Conservation (phyloP, 2,797 vertebrate genomes). For the Lepilemur septentrionalis region DNA sequence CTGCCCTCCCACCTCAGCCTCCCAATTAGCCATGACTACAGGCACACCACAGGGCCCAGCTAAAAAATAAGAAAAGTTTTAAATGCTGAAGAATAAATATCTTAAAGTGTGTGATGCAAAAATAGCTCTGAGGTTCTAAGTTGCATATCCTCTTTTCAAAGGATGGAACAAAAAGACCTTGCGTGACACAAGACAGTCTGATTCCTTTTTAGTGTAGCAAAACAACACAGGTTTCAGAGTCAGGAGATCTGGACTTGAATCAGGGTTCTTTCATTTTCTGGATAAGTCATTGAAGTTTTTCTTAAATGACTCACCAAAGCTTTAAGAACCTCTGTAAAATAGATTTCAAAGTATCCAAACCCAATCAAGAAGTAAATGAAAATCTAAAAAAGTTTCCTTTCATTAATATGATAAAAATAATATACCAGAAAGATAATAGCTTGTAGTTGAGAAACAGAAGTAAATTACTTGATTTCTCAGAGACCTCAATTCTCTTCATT, state of each 20-base stretch:
- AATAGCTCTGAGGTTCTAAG: background rate
- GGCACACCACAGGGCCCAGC: no score
- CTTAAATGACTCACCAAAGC: background rate
- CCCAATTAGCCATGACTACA: no score
- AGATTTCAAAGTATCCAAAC: conserved; percentile 22
- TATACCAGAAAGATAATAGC: background rate
- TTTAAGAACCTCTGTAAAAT: background rate
- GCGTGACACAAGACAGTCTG: background rate
- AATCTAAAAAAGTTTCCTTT: background rate
- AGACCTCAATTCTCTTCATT: background rate
- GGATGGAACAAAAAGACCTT: background rate
- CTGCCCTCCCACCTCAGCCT: no score
- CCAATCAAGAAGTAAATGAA: conserved; percentile 7
- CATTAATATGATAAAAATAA: background rate
- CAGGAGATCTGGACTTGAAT: background rate
- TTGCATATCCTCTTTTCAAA: background rate
- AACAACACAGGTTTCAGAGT: background rate
- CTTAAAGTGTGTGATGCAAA: background rate
- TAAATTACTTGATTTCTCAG: background rate
- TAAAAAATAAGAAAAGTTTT: background rate
- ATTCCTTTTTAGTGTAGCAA: background rate
- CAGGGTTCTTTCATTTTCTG: background rate
- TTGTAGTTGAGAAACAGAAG: background rate
- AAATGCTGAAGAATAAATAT: conserved; percentile 12
- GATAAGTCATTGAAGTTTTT: background rate